phyloP scores from a whole-genome alignment of 2,888 invertebrate species.

The Taphrorychus bicolor region DNA sequence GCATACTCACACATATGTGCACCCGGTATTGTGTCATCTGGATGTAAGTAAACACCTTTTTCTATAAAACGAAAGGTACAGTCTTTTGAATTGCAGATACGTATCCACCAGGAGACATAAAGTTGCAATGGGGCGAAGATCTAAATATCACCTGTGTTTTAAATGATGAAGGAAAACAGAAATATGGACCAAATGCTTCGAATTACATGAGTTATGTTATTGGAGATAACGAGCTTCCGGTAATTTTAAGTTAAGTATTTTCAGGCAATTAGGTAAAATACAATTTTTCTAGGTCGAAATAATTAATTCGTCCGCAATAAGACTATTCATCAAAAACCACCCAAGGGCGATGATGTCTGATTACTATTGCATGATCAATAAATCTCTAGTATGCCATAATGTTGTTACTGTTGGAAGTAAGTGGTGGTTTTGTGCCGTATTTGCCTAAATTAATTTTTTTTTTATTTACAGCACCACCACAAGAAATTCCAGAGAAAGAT shows the following conservation, averaged over 20 bases:
- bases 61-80: background rate
- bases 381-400: slow-evolving; percentile 63
- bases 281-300: slow-evolving; percentile 59
- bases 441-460: background rate
- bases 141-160: slow-evolving; percentile 71
- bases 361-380: slow-evolving; percentile 65
- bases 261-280: slow-evolving; percentile 40
- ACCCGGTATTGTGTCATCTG: slow-evolving; percentile 2
- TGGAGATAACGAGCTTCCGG: slow-evolving; percentile 56
- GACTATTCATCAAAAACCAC: slow-evolving; percentile 64
- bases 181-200: slow-evolving; percentile 63
- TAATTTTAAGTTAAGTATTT: slow-evolving; percentile 53
- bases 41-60: slow-evolving; percentile 22
- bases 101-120: slow-evolving; percentile 56
- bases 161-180: slow-evolving; percentile 59
- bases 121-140: slow-evolving; percentile 66
- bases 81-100: slow-evolving; percentile 51
- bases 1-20: background rate
- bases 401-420: slow-evolving; percentile 66
- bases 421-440: slow-evolving; percentile 47
- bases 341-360: slow-evolving; percentile 61
- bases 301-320: slow-evolving; percentile 70
- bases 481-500: slow-evolving; percentile 57
- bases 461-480: slow-evolving; percentile 29
- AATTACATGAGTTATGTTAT: slow-evolving; percentile 60